Evolutionary conservation across 2,797 vertebrate genomes (phyloP).

Genomic region (Orestias chungarensis): DNA sequence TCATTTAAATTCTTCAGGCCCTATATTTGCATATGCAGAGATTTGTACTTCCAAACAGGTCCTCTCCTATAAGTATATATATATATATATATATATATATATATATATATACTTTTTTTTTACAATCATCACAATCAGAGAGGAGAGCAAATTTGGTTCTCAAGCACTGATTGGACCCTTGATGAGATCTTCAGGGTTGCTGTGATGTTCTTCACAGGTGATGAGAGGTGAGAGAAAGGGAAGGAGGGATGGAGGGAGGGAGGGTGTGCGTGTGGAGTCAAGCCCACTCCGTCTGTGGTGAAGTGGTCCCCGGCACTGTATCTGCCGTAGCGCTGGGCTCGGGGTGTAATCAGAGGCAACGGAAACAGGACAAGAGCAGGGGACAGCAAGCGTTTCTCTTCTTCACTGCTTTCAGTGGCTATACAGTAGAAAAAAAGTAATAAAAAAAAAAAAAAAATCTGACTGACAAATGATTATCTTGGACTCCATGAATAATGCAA

Average conservation of each 20-base stretch:
- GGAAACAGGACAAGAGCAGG: slow-evolving; percentile 79
- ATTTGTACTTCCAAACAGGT: slow-evolving; percentile 56
- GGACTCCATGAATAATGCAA: slow-evolving; percentile 70
- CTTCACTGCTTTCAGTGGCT: slow-evolving; percentile 17
- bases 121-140: slow-evolving; percentile 64
- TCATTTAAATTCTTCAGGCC: slow-evolving; percentile 69
- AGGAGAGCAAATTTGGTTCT: slow-evolving; percentile 68
- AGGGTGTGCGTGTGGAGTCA: slow-evolving; percentile 59
- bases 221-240: slow-evolving; percentile 47
- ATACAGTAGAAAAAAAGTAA: slow-evolving; percentile 19
- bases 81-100: too few species aligned
- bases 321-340: slow-evolving; percentile 64
- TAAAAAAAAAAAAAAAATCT: slow-evolving; percentile 9
- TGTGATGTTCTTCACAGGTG: slow-evolving; percentile 64
- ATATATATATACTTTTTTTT: not conserved
- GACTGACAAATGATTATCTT: slow-evolving; percentile 26
- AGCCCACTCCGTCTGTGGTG: slow-evolving; percentile 84
- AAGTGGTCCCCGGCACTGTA: slow-evolving; percentile 79
- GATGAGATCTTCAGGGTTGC: slow-evolving; percentile 82
- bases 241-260: slow-evolving; percentile 26
- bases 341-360: slow-evolving; percentile 87
- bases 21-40: slow-evolving; percentile 90
- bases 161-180: slow-evolving; percentile 81
- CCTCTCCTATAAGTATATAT: too few species aligned
- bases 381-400: slow-evolving; percentile 52